Conservation (phyloP, 2,113 vertebrate species). For the Periophthalmodon schlosseri region DNA sequence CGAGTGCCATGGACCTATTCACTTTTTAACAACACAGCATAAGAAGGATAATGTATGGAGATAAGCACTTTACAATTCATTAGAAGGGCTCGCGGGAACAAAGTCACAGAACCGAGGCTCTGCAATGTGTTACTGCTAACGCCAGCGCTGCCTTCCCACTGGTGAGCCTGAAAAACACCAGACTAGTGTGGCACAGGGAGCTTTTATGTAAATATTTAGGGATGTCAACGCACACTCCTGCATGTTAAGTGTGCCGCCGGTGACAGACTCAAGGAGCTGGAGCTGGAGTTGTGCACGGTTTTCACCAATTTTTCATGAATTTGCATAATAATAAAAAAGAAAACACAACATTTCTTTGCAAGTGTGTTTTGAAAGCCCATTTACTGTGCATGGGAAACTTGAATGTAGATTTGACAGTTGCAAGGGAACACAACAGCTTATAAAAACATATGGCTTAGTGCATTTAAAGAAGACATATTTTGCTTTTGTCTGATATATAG, state of each 20-base stretch:
- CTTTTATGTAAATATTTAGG: constrained; percentile 45
- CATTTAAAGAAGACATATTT: too few species aligned
- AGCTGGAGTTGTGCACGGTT: background rate
- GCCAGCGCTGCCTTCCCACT: constrained; percentile 3
- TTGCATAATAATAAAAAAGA: background rate
- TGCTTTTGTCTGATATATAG: too few species aligned
- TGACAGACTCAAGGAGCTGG: background rate
- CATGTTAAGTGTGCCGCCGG: background rate
- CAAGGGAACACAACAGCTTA: background rate
- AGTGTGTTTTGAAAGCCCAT: background rate
- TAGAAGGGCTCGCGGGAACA: constrained; percentile 27
- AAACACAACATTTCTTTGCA: background rate
- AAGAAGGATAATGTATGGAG: constrained; percentile 24
- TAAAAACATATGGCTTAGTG: too few species aligned
- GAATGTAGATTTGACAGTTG: background rate
- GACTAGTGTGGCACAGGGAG: background rate
- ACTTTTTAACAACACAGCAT: constrained; percentile 25
- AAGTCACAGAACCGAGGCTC: constrained; percentile 31
- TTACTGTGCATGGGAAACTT: background rate
- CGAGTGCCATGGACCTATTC: constrained; percentile 16
- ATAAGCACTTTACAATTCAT: constrained; percentile 51
- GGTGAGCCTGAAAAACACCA: constrained; percentile 35
- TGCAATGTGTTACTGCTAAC: constrained; percentile 18
- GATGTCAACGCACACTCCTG: constrained; percentile 11
- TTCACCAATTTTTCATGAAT: background rate